Conservation (phyloP, 2,888 invertebrate species). For the Euplexia lucipara region DNA sequence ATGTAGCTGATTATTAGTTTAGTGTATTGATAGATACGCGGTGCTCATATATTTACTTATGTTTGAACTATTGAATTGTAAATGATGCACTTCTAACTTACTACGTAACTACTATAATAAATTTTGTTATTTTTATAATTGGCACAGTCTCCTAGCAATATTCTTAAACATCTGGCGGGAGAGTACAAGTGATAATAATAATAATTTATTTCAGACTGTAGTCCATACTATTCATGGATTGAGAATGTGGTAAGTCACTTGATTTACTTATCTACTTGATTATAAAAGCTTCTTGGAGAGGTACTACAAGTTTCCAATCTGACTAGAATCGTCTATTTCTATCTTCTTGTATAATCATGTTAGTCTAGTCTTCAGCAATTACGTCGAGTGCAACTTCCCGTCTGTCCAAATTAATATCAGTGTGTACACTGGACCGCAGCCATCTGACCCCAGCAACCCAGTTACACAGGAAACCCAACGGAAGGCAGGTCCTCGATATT, state of each 20-base stretch:
- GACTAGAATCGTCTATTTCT: neutral
- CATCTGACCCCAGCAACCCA: constrained; percentile 12
- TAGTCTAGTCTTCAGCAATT: constrained; percentile 29
- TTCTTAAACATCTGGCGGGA: neutral
- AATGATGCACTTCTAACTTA: no score
- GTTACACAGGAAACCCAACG: constrained; percentile 1
- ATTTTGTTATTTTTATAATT: no score
- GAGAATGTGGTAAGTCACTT: neutral
- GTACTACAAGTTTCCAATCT: constrained; percentile 16
- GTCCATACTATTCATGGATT: neutral
- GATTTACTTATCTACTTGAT: neutral
- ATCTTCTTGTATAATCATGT: constrained; percentile 3
- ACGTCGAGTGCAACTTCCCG: constrained; percentile 25
- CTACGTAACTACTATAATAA: no score
- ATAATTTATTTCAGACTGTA: no score
- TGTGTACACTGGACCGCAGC: constrained; percentile 16
- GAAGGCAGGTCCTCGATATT: neutral
- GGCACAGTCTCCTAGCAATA: no score
- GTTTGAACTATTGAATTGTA: no score
- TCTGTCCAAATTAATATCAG: constrained; percentile 30
- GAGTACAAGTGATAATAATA: no score
- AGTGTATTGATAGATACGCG: no score
- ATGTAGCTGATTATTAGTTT: no score
- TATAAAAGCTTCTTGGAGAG: neutral
- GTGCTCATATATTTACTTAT: no score